A percentile compares a stretch with the other conserved stretches of the same genome.
Evolutionary conservation across 2,113 vertebrate species (phyloP).

Genomic region (Lates calcarifer): DNA sequence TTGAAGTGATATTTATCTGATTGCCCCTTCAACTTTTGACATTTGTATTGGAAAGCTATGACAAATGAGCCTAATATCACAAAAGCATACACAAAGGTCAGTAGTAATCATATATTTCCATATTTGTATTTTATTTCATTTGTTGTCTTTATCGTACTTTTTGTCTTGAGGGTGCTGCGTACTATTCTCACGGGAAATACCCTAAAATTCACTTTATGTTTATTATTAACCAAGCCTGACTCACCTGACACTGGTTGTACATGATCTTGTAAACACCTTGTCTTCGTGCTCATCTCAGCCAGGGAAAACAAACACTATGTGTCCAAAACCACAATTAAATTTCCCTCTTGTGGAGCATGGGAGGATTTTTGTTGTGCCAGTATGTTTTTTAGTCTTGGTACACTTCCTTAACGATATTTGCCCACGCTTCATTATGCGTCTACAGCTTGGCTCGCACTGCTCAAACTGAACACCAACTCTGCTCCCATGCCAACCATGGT

Average conservation of each 20-base stretch:
- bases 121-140: not conserved
- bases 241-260: not conserved
- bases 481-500: not conserved
- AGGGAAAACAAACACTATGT: not conserved
- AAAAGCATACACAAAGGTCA: not conserved
- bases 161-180: not conserved
- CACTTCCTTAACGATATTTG: constrained; percentile 22
- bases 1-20: not conserved
- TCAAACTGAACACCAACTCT: constrained; percentile 9
- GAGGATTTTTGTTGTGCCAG: not conserved
- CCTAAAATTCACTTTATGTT: not conserved
- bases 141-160: fast-evolving
- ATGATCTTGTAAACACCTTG: constrained; percentile 13
- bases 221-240: not conserved
- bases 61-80: not conserved
- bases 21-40: not conserved
- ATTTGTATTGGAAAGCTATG: not conserved
- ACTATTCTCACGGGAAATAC: not conserved
- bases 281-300: not conserved
- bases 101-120: not conserved
- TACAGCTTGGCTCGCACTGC: not conserved
- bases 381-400: constrained; percentile 1
- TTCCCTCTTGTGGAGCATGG: not conserved
- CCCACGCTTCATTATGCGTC: not conserved
- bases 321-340: constrained; percentile 33